These are phyloP conservation scores for Trachelipus rathkii DNA, from an alignment of 1,140 invertebrate species.

Conservation along the genomic window DNA sequence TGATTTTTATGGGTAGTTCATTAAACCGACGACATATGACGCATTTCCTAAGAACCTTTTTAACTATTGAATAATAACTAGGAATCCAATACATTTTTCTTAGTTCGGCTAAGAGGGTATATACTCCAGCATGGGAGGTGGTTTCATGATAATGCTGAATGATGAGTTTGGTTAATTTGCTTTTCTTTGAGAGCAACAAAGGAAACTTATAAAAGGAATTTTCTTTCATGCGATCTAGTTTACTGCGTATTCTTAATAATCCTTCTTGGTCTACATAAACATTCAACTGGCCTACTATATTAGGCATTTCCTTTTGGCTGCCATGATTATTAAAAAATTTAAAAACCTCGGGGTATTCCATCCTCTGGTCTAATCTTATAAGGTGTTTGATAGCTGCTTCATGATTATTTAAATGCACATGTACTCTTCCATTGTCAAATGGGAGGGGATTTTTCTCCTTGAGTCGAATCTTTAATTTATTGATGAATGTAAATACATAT, in stretches of 20 bases:
- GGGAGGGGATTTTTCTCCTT: background rate
- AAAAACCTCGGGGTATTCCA: background rate
- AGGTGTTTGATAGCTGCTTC: too few relatives aligned
- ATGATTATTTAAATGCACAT: too few relatives aligned
- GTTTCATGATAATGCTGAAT: background rate
- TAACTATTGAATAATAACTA: background rate
- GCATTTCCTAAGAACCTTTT: background rate
- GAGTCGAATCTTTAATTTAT: background rate
- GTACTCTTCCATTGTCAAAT: too few relatives aligned
- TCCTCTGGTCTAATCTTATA: background rate
- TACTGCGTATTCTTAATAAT: background rate
- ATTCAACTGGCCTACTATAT: background rate
- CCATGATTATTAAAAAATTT: background rate
- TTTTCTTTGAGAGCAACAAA: background rate
- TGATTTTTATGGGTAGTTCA: background rate
- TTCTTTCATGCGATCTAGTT: background rate
- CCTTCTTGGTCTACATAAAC: background rate
- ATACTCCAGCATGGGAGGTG: background rate
- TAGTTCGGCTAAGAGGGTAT: background rate
- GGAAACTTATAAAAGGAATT: background rate
- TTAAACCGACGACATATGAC: conserved; percentile 11
- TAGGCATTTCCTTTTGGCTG: background rate
- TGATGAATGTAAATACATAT: background rate
- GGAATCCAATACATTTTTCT: background rate
- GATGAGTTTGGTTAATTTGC: background rate